Conservation (phyloP, 2,797 vertebrate species). For the Epinephelus malabaricus region DNA sequence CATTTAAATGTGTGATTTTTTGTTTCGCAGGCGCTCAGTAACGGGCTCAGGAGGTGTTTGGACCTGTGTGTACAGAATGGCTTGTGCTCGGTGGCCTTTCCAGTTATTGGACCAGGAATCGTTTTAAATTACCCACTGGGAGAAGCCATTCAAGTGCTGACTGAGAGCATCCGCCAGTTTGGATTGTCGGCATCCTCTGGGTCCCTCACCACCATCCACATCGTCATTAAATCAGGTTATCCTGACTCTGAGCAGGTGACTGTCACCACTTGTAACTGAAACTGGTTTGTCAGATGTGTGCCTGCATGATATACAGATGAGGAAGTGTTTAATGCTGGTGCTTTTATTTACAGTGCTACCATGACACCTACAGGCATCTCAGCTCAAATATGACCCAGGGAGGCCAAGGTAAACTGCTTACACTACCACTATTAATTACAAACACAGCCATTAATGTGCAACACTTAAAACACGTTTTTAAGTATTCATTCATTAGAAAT, state of each 20-base stretch:
- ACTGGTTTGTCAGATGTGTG: neutral
- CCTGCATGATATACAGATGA: neutral
- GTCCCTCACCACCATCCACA: slow-evolving; percentile 62
- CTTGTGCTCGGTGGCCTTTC: slow-evolving; percentile 69
- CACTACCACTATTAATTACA: neutral
- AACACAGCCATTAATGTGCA: neutral
- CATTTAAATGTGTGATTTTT: neutral
- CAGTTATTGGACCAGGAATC: slow-evolving; percentile 75
- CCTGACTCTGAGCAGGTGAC: slow-evolving; percentile 66
- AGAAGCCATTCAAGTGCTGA: slow-evolving; percentile 68
- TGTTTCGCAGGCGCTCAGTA: slow-evolving; percentile 64
- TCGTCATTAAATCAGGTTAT: slow-evolving; percentile 70
- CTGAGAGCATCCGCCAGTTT: slow-evolving; percentile 61
- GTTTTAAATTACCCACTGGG: slow-evolving; percentile 46
- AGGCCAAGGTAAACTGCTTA: slow-evolving; percentile 59
- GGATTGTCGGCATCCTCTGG: slow-evolving; percentile 31
- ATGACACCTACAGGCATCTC: slow-evolving; percentile 47
- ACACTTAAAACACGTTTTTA: neutral
- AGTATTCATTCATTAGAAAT: neutral
- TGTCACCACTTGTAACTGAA: neutral
- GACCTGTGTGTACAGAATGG: slow-evolving; percentile 67
- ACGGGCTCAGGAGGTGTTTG: slow-evolving; percentile 67
- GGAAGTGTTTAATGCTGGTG: neutral
- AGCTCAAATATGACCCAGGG: slow-evolving; percentile 54
- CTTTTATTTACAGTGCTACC: slow-evolving; percentile 65